Percentiles rank a stretch among this genome's conserved stretches.
Evolutionary conservation across 2,113 vertebrate species (phyloP).

Genomic region (Ptilonorhynchus violaceus): DNA sequence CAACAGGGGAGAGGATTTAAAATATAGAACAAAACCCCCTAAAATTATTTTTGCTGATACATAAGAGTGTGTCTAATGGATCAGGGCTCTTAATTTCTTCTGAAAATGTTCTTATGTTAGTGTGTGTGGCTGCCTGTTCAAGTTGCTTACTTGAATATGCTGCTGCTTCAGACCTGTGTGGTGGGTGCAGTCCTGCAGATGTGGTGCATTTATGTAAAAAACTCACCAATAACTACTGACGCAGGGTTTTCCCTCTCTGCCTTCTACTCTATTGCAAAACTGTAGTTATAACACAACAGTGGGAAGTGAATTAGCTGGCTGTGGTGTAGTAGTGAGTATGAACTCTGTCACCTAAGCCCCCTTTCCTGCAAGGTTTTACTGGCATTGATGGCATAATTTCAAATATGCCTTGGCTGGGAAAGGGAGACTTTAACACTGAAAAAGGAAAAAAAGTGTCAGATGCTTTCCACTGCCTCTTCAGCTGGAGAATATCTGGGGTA

Average conservation of each 20-base stretch:
- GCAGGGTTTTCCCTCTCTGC: background rate
- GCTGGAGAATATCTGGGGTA: background rate
- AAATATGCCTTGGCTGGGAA: background rate
- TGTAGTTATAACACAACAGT: background rate
- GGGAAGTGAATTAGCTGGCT: background rate
- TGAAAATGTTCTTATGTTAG: background rate
- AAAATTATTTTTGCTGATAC: background rate
- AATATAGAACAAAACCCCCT: accelerated
- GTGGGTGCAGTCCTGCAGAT: background rate
- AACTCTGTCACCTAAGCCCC: background rate
- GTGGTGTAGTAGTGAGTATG: background rate
- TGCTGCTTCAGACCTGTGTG: background rate
- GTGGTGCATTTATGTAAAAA: background rate
- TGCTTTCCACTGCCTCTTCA: background rate
- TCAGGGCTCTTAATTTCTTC: background rate
- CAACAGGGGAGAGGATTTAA: background rate
- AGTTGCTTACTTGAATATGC: background rate
- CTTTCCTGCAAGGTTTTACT: background rate
- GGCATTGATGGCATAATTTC: background rate
- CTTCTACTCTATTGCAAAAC: background rate
- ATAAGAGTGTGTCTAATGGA: background rate
- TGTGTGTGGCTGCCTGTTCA: background rate
- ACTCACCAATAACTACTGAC: background rate
- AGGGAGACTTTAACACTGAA: background rate
- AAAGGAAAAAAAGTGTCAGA: background rate